phyloP scores from a whole-genome alignment of 2,797 vertebrate genomes.

The Argya squamiceps region DNA sequence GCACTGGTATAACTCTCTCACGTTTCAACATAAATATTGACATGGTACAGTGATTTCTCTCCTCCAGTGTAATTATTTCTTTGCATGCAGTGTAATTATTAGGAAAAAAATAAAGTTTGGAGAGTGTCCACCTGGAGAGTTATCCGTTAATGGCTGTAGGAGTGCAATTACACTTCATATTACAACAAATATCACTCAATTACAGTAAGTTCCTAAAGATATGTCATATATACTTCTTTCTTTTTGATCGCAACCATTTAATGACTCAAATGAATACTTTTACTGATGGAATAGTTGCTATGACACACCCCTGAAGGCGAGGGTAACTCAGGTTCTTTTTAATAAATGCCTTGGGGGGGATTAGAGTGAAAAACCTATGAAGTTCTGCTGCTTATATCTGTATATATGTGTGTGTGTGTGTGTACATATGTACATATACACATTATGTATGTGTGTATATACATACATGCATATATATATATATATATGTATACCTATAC shows the following conservation, averaged over 20 bases:
- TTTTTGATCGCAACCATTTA: not conserved
- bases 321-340: not conserved
- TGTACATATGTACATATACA: too few species aligned
- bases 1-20: not conserved
- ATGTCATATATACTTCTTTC: not conserved
- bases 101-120: not conserved
- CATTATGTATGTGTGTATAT: fast-evolving
- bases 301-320: fast-evolving
- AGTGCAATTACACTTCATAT: not conserved
- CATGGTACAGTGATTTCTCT: not conserved
- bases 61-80: not conserved
- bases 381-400: not conserved
- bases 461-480: not conserved
- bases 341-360: not conserved
- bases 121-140: not conserved
- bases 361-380: not conserved
- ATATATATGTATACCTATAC: not conserved
- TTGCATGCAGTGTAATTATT: not conserved
- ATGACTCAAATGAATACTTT: not conserved
- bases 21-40: not conserved
- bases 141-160: not conserved
- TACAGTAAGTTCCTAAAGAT: not conserved
- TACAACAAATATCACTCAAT: not conserved
- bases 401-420: not conserved
- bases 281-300: not conserved